Conservation (phyloP, 2,113 vertebrate species). For the Syrrhaptes paradoxus region DNA sequence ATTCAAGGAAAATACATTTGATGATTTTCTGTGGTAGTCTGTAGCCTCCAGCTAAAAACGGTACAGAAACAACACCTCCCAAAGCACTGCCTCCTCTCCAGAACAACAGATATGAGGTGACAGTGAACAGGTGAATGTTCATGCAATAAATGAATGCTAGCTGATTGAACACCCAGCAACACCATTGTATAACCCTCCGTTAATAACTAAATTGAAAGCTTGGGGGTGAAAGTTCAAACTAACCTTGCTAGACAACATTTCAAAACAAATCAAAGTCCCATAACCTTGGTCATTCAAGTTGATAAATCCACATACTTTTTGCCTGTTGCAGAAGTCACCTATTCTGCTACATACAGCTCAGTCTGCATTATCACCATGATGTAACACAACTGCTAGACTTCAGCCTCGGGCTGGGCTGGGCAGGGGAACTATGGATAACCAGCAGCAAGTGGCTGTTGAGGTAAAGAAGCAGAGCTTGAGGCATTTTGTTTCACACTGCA, state of each 20-base stretch:
- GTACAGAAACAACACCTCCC: neutral
- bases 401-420: neutral
- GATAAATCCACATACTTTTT: neutral
- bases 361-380: fast-evolving
- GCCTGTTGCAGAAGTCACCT: neutral
- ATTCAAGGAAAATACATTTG: neutral
- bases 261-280: neutral
- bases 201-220: neutral
- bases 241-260: neutral
- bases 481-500: neutral
- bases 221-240: neutral
- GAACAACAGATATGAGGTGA: neutral
- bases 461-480: neutral
- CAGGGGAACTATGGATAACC: neutral
- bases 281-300: neutral
- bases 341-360: neutral
- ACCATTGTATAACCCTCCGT: neutral
- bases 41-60: neutral
- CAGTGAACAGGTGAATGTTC: neutral
- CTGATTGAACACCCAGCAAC: neutral
- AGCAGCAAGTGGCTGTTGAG: neutral
- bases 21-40: neutral
- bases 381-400: neutral
- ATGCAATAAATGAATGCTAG: neutral
- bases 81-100: neutral